Conservation (phyloP, 2,888 invertebrate genomes). For the Callinectes sapidus region DNA sequence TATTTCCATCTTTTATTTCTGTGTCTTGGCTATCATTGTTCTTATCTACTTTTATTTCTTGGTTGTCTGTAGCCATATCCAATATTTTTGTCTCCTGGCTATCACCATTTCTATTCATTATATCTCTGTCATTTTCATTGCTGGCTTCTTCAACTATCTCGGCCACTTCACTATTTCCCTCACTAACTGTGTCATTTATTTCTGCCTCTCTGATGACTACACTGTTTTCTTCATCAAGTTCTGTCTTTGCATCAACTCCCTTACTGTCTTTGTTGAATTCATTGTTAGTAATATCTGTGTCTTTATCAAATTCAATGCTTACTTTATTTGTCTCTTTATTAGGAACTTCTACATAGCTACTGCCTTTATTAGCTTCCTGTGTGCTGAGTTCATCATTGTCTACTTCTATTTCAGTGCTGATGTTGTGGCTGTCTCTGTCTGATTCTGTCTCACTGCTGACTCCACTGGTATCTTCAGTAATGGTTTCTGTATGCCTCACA, state of each 20-base stretch:
- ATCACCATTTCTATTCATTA: neutral
- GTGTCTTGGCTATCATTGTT: neutral
- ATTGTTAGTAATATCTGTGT: neutral
- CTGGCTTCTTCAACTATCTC: neutral
- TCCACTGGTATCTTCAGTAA: neutral
- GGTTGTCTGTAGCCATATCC: too few relatives aligned
- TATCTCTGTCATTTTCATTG: neutral
- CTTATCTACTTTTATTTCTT: too few relatives aligned
- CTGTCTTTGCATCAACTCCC: neutral
- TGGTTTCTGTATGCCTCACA: neutral
- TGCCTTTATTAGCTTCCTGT: neutral
- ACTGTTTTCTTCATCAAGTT: neutral
- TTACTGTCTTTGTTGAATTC: neutral
- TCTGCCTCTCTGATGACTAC: neutral
- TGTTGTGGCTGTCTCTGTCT: neutral
- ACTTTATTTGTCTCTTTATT: neutral
- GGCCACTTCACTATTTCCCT: neutral
- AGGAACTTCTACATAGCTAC: neutral
- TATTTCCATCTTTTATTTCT: neutral
- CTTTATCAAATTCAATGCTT: neutral
- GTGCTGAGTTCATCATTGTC: neutral
- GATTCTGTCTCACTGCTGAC: neutral
- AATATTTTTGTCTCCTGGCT: neutral
- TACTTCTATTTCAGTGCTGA: neutral
- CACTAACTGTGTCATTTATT: neutral